A percentile compares a stretch with the other conserved stretches of the same genome.
Evolutionary conservation across 2,113 vertebrate species (phyloP).

Genomic region (Bungarus multicinctus): DNA sequence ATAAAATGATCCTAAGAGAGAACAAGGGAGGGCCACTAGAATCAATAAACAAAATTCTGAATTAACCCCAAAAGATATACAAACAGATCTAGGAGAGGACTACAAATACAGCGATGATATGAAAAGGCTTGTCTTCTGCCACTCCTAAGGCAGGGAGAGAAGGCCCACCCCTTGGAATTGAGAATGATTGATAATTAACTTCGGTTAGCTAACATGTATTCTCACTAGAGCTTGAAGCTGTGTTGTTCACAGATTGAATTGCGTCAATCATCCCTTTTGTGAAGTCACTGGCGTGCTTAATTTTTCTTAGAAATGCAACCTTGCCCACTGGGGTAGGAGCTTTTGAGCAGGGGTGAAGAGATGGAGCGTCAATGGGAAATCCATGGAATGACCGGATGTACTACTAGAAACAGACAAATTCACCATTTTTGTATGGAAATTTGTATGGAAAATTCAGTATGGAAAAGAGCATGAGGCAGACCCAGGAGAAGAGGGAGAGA

Average conservation of each 20-base stretch:
- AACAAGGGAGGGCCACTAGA: neutral
- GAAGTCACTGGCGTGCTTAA: neutral
- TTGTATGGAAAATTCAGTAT: no score
- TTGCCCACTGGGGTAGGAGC: neutral
- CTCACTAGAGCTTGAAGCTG: neutral
- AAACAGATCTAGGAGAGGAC: neutral
- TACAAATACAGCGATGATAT: neutral
- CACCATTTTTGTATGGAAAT: neutral
- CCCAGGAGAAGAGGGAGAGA: no score
- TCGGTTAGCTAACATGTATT: neutral
- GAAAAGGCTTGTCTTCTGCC: neutral
- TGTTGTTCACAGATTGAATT: neutral
- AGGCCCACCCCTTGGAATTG: neutral
- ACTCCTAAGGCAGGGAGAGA: neutral
- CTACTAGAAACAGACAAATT: neutral
- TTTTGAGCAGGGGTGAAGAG: neutral
- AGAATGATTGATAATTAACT: constrained; percentile 13
- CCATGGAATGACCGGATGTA: neutral
- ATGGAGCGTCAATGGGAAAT: neutral
- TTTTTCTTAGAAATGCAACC: neutral
- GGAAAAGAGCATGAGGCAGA: no score
- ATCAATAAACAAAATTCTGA: neutral
- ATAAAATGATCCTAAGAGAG: neutral
- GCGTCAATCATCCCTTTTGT: neutral
- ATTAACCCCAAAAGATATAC: neutral